Evolutionary conservation across 2,888 invertebrate species (phyloP), one percentile per base, ranked within the genome.

Genomic region (Heliconius charithonia): DNA sequence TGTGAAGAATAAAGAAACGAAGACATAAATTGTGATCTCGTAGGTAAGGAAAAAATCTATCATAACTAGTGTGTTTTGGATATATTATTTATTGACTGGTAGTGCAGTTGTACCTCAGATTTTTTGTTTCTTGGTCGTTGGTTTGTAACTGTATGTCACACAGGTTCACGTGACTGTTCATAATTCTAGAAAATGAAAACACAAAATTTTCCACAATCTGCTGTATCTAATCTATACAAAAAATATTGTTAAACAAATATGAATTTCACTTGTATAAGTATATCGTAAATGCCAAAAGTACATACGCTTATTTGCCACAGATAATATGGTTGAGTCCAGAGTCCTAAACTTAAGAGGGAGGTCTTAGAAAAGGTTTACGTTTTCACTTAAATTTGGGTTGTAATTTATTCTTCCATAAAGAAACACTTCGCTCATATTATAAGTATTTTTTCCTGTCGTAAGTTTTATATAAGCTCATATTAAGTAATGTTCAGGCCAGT

Each of bases 161-260:
- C 25, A 4, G n/a, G n/a, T 6, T 22, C 16, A 10, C 13, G 37
- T 67, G 13, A 67, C n/a, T n/a, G 4, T 3, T 25, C n/a, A 37
- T 29, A 41, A 16, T 25, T 25, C 16, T 41, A 25, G 37, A 25
- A 69, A 41, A 69, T 22, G 4, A 37, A 7, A 41, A 41, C 37
- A 37, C 13, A 37, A 67, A 37, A 37, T 37, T 62, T 69, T 74
- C 59, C 69, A 22, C 32, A 25, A 45, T 16, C 62, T 45, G 25
- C 4, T 63, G 3, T 63, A 63, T 63, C 63, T 63, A 63, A 63
- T 63, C 63, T 63, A 59, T 59, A 27, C 13, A 27, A 67, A 73
- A 69, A 76, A 74, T 74, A 70, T 74, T 56, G 74, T 25, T 13
- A 69, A 13, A 13, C 41, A 69, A 69, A 69, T 69, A 69, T 25